Base-by-base conservation (phyloP, 2,888 invertebrate genomes). In the Drosophila mettleri region DNA sequence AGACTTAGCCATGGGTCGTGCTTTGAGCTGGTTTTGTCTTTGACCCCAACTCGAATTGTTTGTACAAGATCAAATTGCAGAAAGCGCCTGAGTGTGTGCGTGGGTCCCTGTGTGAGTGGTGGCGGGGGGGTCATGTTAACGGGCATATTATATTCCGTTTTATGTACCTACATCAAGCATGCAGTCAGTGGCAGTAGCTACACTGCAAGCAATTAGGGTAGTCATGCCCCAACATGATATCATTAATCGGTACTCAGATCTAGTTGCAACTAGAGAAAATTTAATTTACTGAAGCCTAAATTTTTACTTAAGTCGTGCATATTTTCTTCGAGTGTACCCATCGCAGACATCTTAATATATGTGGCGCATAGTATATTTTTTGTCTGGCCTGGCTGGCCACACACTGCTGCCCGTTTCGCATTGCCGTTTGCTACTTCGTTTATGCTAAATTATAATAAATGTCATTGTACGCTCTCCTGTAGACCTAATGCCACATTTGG, bases 371-470 rank as follows among this genome's bases (percentile, higher is more conserved):
- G 73, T 45, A 45, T 43, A 24, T 43, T 59, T 70, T 69, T n/a
- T 45, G 60, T 36, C 38, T 9, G 43, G 27, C 34, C 20, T 39
- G 31, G 46, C 22, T 55, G 61, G 29, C 36, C 63, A 46, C 38
- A 39, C 33, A 63, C 24, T 55, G 18, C 24, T 16, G 1, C 48
- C 45, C 34, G 27, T 34, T 54, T 31, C 38, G 51, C 49, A 48
- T 48, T 38, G 39, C 49, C 54, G 58, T 74, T 69, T 29, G 52
- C 45, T 29, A 38, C 39, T 70, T 68, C 41, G 46, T 66, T 60
- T 64, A 71, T 69, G 66, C 58, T 84, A 87, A 85, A 87, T 89
- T 87, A 89, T 81, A 87, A 87, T 89, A 88, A 87, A 89, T 88
- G 88, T 88, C 86, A 80, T 81, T 81, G 73, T 78, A 53, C 73